Evolutionary conservation across 2,797 vertebrate genomes (phyloP).

Genomic region (Poecilia wingei): DNA sequence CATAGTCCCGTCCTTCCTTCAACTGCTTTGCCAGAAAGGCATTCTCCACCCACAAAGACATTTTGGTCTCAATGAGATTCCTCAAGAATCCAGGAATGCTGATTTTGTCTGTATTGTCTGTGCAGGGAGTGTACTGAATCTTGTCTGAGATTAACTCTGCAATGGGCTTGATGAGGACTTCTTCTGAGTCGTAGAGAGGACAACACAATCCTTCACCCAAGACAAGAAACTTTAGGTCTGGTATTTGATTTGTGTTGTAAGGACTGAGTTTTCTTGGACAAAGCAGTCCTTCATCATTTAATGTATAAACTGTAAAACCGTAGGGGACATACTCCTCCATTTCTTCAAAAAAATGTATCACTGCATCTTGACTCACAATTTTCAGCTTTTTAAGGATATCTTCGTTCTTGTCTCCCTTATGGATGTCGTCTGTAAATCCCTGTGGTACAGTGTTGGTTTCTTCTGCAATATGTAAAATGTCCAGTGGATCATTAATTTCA

Average conservation of each 20-base stretch:
- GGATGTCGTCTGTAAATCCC: slow-evolving; percentile 24
- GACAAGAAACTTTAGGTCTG: slow-evolving; percentile 32
- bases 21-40: slow-evolving; percentile 41
- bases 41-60: slow-evolving; percentile 36
- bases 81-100: slow-evolving; percentile 37
- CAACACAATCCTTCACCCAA: slow-evolving; percentile 43
- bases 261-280: slow-evolving; percentile 19
- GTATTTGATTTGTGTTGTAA: slow-evolving; percentile 13
- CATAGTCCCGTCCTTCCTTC: slow-evolving; percentile 45
- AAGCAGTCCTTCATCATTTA: slow-evolving; percentile 16
- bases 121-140: slow-evolving; percentile 38
- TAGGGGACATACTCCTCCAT: slow-evolving; percentile 36
- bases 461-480: slow-evolving; percentile 28
- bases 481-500: slow-evolving; percentile 21
- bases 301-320: slow-evolving; percentile 34
- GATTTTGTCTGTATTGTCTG: slow-evolving; percentile 17
- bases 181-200: slow-evolving; percentile 35
- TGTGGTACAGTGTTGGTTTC: slow-evolving; percentile 2
- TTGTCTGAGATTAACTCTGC: slow-evolving; percentile 12
- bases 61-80: slow-evolving; percentile 31
- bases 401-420: background rate
- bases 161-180: slow-evolving; percentile 22
- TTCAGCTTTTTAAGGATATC: slow-evolving; percentile 15
- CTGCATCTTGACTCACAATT: slow-evolving; percentile 25
- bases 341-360: slow-evolving; percentile 19